Evolutionary conservation across 2,888 invertebrate genomes (phyloP), one percentile per base, ranked within the genome.

Genomic region (Drosophila fungiperda): DNA sequence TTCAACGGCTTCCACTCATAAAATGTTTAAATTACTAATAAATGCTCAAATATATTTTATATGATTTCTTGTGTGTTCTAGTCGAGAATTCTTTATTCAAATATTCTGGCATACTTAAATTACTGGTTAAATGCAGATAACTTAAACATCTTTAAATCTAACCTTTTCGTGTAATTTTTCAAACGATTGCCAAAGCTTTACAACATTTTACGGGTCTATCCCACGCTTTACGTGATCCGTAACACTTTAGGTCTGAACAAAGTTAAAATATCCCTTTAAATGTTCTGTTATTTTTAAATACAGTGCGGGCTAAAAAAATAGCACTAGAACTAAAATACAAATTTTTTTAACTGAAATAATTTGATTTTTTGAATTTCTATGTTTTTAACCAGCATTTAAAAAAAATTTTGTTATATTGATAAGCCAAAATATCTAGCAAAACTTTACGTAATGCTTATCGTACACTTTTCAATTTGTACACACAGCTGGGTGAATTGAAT

Each of bases 261-360:
- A 71, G 78, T 80, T 80, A 32, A 78, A 78, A 76, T 80, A 76
- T 80, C 57, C 72, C 72, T 80, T 78, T 78, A 78, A 78, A 80
- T 57, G 78, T 70, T 77, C 49, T 62, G 49, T 63, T 15, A 15
- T 45, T 7, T 20, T 23, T 8, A 1, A 4, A 1, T 8, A 45
- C 45, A 45, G 1, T 45, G 45, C 20, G 15, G 45, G 45, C 15
- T 15, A 12, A 45, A 23, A 15, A 23, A 45, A 45, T 45, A 45
- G 15, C 12, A 23, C 45, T 23, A 8, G 1, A 8, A 4, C 45
- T 23, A 7, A 45, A 15, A 23, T 2, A 23, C 15, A 1, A 8
- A 15, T 15, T 15, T 23, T 3, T 2, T 1, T 1, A 0, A 8
- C 20, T 6, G 3, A 23, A 45, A 15, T 20, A 20, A 7, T 4